Percentiles rank a stretch among this genome's conserved stretches.
Evolutionary conservation across 2,113 vertebrate species (phyloP).

Genomic region (Odobenus rosmarus): DNA sequence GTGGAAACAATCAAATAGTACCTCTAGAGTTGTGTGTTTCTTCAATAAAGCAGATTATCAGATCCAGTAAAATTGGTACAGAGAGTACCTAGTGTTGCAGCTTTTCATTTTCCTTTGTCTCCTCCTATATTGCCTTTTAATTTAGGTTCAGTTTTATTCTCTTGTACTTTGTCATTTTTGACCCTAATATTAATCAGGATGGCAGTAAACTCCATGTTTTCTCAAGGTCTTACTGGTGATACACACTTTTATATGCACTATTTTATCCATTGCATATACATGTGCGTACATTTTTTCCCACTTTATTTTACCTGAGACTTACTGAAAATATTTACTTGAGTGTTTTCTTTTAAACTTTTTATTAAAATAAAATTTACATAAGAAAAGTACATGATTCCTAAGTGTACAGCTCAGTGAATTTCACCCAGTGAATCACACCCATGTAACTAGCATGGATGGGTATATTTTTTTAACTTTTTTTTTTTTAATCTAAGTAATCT

Average conservation of each 20-base stretch:
- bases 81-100: neutral
- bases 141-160: constrained; percentile 1
- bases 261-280: neutral
- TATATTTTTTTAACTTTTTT: neutral
- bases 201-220: neutral
- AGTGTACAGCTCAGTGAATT: neutral
- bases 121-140: neutral
- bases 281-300: neutral
- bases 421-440: neutral
- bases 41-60: neutral
- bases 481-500: neutral
- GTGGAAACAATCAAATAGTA: neutral
- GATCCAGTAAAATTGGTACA: neutral
- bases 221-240: neutral
- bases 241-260: neutral
- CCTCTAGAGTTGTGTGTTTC: neutral
- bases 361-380: neutral
- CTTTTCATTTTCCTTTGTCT: neutral
- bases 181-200: neutral
- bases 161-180: neutral
- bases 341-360: constrained; percentile 9
- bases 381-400: neutral
- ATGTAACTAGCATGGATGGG: neutral
- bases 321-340: neutral
- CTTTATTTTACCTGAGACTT: constrained; percentile 30